phyloP scores from a whole-genome alignment of 2,888 invertebrate species.

The Drosophila pseudotakahashii region DNA sequence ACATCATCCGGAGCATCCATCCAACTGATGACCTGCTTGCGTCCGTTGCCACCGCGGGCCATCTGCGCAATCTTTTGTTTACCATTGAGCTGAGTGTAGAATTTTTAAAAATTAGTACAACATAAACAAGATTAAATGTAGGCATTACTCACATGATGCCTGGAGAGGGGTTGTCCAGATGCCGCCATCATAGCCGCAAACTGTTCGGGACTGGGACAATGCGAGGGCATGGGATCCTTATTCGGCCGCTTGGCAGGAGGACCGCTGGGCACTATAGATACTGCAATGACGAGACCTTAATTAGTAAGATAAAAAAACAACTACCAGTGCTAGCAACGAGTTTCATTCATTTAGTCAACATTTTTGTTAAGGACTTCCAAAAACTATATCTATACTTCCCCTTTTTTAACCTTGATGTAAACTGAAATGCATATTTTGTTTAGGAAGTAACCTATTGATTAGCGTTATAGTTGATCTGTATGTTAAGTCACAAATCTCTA shows the following conservation, averaged over 20 bases:
- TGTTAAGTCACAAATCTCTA: no score
- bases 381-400: no score
- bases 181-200: slow-evolving; percentile 90
- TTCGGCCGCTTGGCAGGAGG: slow-evolving; percentile 93
- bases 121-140: background rate
- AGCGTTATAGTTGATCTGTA: no score
- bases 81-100: slow-evolving; percentile 88
- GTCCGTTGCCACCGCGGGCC: slow-evolving; percentile 89
- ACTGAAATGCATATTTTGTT: no score
- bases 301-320: background rate
- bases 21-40: slow-evolving; percentile 98
- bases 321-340: no score
- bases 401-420: no score
- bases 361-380: no score
- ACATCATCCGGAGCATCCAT: slow-evolving; percentile 99
- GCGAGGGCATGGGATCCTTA: slow-evolving; percentile 90
- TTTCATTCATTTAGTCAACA: no score
- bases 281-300: slow-evolving; percentile 39
- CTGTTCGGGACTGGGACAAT: slow-evolving; percentile 89
- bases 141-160: slow-evolving; percentile 87
- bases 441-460: no score
- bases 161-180: slow-evolving; percentile 88
- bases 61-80: slow-evolving; percentile 93
- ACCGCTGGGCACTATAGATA: slow-evolving; percentile 82
- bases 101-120: background rate